Percentiles rank a stretch among this genome's conserved stretches.
Conservation (phyloP, 1,140 invertebrate genomes). For the Trichoplusia ni region DNA sequence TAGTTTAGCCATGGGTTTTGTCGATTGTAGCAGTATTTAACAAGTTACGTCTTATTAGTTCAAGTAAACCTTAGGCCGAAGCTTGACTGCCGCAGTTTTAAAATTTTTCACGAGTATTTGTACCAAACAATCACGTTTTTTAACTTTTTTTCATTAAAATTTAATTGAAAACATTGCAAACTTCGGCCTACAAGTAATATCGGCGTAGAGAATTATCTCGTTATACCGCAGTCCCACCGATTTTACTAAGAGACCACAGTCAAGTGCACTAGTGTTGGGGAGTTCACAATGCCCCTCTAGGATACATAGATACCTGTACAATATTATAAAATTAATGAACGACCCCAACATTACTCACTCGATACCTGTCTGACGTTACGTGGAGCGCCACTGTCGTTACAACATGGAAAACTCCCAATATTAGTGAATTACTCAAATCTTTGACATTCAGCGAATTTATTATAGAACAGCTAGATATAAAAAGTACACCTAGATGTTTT, state of each 20-base stretch:
- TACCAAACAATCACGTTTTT: too few species aligned
- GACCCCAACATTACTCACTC: conserved; percentile 1
- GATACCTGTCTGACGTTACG: background rate
- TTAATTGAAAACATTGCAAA: too few species aligned
- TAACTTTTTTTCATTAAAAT: too few species aligned
- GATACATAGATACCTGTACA: background rate
- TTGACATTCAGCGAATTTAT: background rate
- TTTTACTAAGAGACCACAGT: background rate
- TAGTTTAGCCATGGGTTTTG: background rate
- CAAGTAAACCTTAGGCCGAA: background rate
- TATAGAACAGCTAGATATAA: background rate
- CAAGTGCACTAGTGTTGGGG: background rate
- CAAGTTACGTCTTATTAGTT: background rate
- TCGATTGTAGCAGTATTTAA: conserved; percentile 3
- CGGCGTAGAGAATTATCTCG: background rate
- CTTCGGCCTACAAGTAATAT: background rate
- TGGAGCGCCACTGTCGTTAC: background rate
- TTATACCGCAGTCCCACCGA: background rate
- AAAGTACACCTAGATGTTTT: background rate
- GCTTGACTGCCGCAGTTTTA: background rate
- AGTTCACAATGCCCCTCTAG: background rate
- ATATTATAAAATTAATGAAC: background rate
- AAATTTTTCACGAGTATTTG: background rate
- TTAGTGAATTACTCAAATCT: background rate
- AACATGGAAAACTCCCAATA: background rate